Evolutionary conservation across 2,113 vertebrate species (phyloP).

Genomic region (Thunnus thynnus): DNA sequence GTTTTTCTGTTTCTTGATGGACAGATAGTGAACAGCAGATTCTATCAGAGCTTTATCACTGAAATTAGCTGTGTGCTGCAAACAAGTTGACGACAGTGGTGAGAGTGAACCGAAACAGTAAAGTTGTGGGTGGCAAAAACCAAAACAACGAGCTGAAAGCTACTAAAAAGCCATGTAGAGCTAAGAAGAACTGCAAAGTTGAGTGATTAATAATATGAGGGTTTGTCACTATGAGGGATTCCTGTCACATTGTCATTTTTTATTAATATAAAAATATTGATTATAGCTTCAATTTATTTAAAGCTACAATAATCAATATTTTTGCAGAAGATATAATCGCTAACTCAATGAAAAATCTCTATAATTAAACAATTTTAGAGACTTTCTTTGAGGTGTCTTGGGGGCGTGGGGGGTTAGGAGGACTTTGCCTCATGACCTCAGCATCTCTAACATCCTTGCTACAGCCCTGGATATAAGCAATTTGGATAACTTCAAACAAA

Average conservation of each 20-base stretch:
- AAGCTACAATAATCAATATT: too few relatives aligned
- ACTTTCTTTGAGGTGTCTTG: not conserved
- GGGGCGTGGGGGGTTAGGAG: not conserved
- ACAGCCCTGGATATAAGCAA: not conserved
- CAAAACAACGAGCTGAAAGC: not conserved
- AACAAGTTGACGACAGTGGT: not conserved
- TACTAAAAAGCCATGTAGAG: not conserved
- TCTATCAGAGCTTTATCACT: not conserved
- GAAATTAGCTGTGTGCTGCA: not conserved
- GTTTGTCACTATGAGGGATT: not conserved
- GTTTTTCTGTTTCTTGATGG: too few relatives aligned
- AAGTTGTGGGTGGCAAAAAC: not conserved
- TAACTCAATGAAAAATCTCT: not conserved
- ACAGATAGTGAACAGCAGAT: too few relatives aligned
- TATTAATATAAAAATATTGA: not conserved
- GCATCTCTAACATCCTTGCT: not conserved
- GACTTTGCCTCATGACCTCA: not conserved
- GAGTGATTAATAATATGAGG: not conserved
- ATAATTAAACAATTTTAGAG: not conserved
- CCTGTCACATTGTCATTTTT: not conserved
- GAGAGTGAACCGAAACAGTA: not conserved
- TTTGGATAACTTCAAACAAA: not conserved
- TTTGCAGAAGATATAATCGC: too few relatives aligned
- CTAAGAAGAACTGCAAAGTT: not conserved
- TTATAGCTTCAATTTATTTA: too few relatives aligned